Evolutionary conservation across 2,113 vertebrate species (phyloP), one percentile per base, ranked within the genome.

Genomic region (Bambusicola thoracicus): DNA sequence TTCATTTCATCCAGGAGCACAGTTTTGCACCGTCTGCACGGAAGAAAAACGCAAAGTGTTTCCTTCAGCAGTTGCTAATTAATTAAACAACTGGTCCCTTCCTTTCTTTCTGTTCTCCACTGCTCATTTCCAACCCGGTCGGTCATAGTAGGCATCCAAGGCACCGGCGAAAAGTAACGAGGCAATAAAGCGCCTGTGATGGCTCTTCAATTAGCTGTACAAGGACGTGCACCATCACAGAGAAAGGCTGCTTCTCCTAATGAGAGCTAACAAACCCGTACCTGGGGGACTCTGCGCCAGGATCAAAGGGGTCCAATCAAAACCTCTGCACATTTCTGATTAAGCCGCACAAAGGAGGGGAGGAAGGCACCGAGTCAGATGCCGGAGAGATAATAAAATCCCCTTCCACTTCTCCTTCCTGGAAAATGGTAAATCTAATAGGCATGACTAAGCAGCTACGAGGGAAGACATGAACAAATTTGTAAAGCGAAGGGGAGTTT

Each of bases 401-500:
- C 79, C 4, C 51, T 94, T 90, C 85, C 40, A 48, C 59, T 92
- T 85, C 74, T 82, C 61, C 59, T 82, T 82, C 59, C 65, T 83
- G 86, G 90, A 74, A 94, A 86, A 90, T 43, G 73, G 68, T 87
- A 90, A 86, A 79, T 85, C 79, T 90, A 91, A 92, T 53, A 87
- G 86, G 83, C 76, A 86, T 95, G 91, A 93, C 91, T 88, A 91
- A 95, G 90, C 93, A 94, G 91, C 89, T 91, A 65, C 3, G 48
- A 86, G 89, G 72, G 92, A 74, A 93, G 91, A 92, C 75, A 77
- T 56, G 91, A 91, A 76, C 89, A 82, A 88, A 91, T 93, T 91
- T 86, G 72, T 89, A 89, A 91, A 96, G 92, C 90, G 92, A 92
- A 95, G 68, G 73, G 76, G 92, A 95, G 85, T 86, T 95, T 95